Conservation (phyloP, 2,113 vertebrate species). For the Sinocyclocheilus grahami region DNA sequence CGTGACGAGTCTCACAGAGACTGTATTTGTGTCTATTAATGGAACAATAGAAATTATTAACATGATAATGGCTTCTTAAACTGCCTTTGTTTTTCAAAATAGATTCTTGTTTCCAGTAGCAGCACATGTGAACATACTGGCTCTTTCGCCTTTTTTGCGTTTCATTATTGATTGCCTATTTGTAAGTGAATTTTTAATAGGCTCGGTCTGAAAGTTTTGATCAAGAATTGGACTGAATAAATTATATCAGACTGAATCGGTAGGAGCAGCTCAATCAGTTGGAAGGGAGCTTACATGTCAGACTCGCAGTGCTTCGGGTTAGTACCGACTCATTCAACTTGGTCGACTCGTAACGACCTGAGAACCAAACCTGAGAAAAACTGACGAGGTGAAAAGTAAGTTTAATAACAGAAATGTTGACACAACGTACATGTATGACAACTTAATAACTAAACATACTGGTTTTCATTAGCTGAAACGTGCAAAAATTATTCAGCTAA, state of each 20-base stretch:
- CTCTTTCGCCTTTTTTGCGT: not conserved
- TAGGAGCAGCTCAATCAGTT: no score
- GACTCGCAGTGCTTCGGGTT: not conserved
- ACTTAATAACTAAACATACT: not conserved
- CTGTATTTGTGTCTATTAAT: not conserved
- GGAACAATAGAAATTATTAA: conserved; percentile 4
- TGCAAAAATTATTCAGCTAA: not conserved
- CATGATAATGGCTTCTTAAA: not conserved
- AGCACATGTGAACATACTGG: not conserved
- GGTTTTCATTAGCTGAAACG: not conserved
- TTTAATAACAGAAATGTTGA: not conserved
- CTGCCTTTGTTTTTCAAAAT: not conserved
- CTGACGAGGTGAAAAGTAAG: not conserved
- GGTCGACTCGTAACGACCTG: not conserved
- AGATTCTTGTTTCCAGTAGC: not conserved
- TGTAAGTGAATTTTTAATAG: not conserved
- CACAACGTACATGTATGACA: not conserved
- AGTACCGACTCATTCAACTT: not conserved
- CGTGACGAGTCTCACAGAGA: not conserved
- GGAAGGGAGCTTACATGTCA: not conserved
- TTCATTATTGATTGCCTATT: not conserved
- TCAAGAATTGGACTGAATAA: not conserved
- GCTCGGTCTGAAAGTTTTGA: not conserved
- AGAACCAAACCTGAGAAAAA: not conserved
- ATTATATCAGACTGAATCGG: not conserved